These are phyloP conservation scores for Cyrtodaria siliqua DNA, from an alignment of 2,888 invertebrate genomes.

Conservation along the genomic window DNA sequence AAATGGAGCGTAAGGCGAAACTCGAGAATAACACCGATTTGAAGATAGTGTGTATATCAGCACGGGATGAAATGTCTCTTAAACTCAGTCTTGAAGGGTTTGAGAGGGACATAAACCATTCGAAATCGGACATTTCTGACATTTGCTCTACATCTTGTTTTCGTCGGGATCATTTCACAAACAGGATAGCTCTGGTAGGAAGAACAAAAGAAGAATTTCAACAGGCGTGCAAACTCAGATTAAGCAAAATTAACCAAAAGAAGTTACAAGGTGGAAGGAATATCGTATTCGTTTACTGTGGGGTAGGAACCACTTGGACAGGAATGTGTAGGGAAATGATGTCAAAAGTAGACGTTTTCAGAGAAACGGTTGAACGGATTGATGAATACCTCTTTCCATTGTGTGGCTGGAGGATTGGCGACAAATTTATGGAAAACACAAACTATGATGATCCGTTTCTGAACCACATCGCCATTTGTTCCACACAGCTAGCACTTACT, in stretches of 20 bases:
- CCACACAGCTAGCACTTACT: constrained; percentile 58
- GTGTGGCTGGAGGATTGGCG: constrained; percentile 55
- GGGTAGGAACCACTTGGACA: constrained; percentile 77
- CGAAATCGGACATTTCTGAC: background rate
- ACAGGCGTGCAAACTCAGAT: background rate
- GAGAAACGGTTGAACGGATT: constrained; percentile 57
- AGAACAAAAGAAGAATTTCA: background rate
- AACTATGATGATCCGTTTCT: constrained; percentile 13
- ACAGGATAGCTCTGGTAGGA: constrained; percentile 25
- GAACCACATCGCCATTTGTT: constrained; percentile 58
- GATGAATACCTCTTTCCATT: constrained; percentile 55
- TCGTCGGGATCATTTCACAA: constrained; percentile 34
- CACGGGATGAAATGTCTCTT: no score
- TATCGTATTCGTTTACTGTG: constrained; percentile 75
- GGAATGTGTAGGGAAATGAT: constrained; percentile 75
- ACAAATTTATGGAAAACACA: constrained; percentile 32
- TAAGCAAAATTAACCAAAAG: constrained; percentile 32
- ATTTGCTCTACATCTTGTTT: constrained; percentile 36
- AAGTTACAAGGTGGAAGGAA: background rate
- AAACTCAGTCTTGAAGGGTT: no score
- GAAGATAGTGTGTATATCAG: no score
- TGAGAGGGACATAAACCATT: background rate
- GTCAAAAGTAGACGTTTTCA: constrained; percentile 53
- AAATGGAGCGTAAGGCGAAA: no score
- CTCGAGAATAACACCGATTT: no score